These are phyloP conservation scores for Chloroclystis v-ata DNA, from an alignment of 2,888 invertebrate genomes.

Conservation along the genomic window DNA sequence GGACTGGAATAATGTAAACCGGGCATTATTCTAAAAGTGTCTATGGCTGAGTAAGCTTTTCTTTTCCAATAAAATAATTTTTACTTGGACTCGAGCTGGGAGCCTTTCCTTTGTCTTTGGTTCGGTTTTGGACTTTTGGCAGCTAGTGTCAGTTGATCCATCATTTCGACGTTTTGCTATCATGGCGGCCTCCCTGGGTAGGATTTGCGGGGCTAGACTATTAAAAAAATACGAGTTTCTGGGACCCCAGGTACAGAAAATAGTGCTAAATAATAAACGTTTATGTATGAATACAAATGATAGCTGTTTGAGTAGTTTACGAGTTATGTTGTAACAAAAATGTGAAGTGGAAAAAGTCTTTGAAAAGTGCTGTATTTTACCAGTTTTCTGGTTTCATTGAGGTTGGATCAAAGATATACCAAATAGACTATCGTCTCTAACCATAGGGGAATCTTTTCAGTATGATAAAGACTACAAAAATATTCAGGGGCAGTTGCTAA, in stretches of 20 bases:
- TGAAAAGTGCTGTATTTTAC: constrained; percentile 51
- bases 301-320: constrained; percentile 32
- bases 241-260: constrained; percentile 83
- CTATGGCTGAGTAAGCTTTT: too few species aligned
- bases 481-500: constrained; percentile 58
- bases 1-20: too few species aligned
- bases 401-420: constrained; percentile 33
- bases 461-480: constrained; percentile 23
- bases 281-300: constrained; percentile 33
- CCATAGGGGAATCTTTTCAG: neutral
- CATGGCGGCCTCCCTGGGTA: constrained; percentile 93
- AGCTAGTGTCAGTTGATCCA: constrained; percentile 56
- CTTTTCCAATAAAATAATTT: too few species aligned
- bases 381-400: constrained; percentile 38
- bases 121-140: constrained; percentile 32
- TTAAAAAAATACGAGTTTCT: constrained; percentile 85
- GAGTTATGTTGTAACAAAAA: constrained; percentile 41
- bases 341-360: constrained; percentile 42
- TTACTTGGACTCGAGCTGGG: too few species aligned
- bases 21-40: too few species aligned
- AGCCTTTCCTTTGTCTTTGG: neutral
- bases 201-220: constrained; percentile 90
- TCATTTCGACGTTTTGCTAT: constrained; percentile 79
- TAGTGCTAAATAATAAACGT: constrained; percentile 33
- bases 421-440: constrained; percentile 33